Base-by-base conservation (phyloP, 1,140 invertebrate species). In the Argopecten irradians region DNA sequence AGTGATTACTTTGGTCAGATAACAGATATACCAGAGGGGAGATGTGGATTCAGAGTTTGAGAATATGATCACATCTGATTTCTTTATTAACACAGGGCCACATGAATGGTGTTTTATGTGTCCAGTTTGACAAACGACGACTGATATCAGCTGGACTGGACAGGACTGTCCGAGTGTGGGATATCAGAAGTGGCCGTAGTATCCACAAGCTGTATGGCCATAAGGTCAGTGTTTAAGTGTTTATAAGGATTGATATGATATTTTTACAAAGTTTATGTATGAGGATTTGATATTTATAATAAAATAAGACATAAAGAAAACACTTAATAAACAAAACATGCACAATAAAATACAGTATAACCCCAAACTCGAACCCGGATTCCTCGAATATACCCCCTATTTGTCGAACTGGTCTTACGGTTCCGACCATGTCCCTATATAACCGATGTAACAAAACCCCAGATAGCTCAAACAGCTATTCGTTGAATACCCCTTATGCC, bases 171-270 rank as follows among this genome's bases (percentile, higher is more conserved):
- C 86, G 94, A 85, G 87, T 95, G 34, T 95, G 94, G 94, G 94
- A 95, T 71, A 93, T 95, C 35, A 89, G 94, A 33, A 94, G 93
- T 92, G 94, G 94, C 22, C 90, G 92, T 46, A 93, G 92, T 90
- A 91, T 95, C 36, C 94, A 94, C 87, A 94, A 94, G 86, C 93
- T 95, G 82, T 91, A 93, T 91, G 94, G 94, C 43, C 94, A 94
- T 85, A 94, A 93, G 92, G 94, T 95, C 82, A 87, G 88, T 36
- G 55, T 71, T 46, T 71, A 8, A 39, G 36, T 8, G 5, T 39
- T 39, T n/a, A n/a, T n/a, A n/a, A n/a, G n/a, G n/a, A n/a, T n/a
- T n/a, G n/a, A n/a, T n/a, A n/a, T n/a, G n/a, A n/a, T n/a, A n/a
- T n/a, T n/a, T n/a, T n/a, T n/a, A n/a, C n/a, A n/a, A n/a, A n/a